phyloP scores from a whole-genome alignment of 2,113 vertebrate genomes.

The Ginglymostoma cirratum region DNA sequence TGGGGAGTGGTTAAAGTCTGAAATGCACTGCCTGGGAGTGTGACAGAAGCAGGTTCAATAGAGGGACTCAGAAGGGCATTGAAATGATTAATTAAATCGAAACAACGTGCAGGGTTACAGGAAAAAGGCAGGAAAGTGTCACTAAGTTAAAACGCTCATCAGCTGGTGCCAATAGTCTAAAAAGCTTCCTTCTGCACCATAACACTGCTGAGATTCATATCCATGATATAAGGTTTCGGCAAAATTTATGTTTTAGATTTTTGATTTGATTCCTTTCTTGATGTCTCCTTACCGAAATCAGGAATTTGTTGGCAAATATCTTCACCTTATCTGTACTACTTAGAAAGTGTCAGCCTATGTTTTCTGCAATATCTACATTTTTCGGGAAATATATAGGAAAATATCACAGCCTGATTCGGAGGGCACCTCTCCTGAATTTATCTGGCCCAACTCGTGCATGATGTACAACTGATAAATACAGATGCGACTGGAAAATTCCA shows the following conservation, averaged over 20 bases:
- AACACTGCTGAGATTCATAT: no score
- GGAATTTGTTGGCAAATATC: background rate
- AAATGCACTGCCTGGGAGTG: no score
- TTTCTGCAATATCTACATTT: background rate
- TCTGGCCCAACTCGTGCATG: background rate
- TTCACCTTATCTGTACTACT: no score
- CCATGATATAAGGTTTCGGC: background rate
- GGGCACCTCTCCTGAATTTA: background rate
- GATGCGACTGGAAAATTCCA: background rate
- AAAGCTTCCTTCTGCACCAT: no score
- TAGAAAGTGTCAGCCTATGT: background rate
- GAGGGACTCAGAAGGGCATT: no score
- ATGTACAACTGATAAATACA: background rate
- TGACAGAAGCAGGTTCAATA: no score
- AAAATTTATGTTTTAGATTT: background rate
- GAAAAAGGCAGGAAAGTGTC: no score
- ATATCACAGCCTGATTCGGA: background rate
- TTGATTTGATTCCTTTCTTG: background rate
- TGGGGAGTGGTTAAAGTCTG: no score
- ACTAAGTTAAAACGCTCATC: no score
- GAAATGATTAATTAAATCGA: no score
- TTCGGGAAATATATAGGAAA: background rate
- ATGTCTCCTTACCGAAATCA: background rate
- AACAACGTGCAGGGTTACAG: no score
- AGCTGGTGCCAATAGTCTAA: no score